Evolutionary conservation across 2,113 vertebrate species (phyloP), one percentile per base, ranked within the genome.

Genomic region (Macaca fascicularis): DNA sequence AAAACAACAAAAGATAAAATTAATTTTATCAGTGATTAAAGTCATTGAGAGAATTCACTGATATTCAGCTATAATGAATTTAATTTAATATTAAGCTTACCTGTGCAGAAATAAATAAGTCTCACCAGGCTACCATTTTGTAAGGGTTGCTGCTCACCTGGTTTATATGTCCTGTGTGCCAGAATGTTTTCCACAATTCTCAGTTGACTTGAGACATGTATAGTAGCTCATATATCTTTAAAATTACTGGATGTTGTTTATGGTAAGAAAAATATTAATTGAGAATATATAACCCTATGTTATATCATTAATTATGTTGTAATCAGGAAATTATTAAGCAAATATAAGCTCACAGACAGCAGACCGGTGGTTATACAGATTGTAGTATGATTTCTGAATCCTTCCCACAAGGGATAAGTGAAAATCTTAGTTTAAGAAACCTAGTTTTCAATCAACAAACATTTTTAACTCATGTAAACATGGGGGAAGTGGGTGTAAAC

Each of bases 191-290:
- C n/a, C 16, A 64, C 2, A 45, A 25, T 67, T 89, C 82, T 92
- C 23, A 79, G 4, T 57, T 43, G 50, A 67, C 19, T n/a, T 81
- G 19, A 76, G 74, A 92, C 0, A 1, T 64, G n/a, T 43, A 23
- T 75, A 40, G 25, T 50, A 72, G 38, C 20, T 90, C 38, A 82
- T 48, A 55, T 72, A 3, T 75, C 50, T 92, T 95, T 92, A 35
- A 90, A 93, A 81, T 27, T 89, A 13, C 10, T 59, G 17, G 14
- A 22, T 97, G 38, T 78, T 76, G 89, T 50, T 86, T 96, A 93
- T 70, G 27, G 59, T 87, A 69, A 87, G 0, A 61, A 76, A 87
- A 70, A n/a, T 48, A 78, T 59, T 59, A 61, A 72, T 55, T 76
- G 38, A 72, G 8, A 87, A 55, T 57, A 93, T 32, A 70, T 82